Evolutionary conservation across 2,113 vertebrate genomes (phyloP), one percentile per base, ranked within the genome.

Genomic region (Sakesphorus luctuosus): DNA sequence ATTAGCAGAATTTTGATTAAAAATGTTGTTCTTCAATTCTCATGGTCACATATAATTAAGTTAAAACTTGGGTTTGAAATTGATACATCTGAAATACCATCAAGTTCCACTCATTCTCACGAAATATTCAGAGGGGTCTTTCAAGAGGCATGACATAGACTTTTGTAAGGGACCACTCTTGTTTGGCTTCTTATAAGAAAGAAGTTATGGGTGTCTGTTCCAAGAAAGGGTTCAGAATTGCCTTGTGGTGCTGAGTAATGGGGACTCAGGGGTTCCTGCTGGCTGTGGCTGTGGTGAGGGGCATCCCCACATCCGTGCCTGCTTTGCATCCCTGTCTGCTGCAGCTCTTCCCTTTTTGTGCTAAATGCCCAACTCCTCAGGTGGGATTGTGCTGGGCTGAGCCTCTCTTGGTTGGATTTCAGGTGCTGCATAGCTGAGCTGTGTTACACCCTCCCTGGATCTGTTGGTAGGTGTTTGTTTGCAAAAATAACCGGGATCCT

Each of bases 301-400:
- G 0, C 43, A 4, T 58, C 4, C 2, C 1, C 17, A 2, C 7
- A 10, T 28, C 31, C 8, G 0, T 35, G 56, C 44, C 40, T 4
- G 18, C 61, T 69, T 61, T 18, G 35, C 38, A 19, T 16, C 35
- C 29, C 4, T 7, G 12, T 7, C 36, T 7, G n/a, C 7, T 46
- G 52, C 38, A 26, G 43, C n/a, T 44, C 5, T 83, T 13, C 36
- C 28, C 16, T 59, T 4, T 2, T 7, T 15, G 7, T 5, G 49
- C 44, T 17, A 12, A 28, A 11, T 10, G 13, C 46, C 40, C 44
- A 1, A 44, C 28, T 26, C 8, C 33, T 19, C 18, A 0, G 26
- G 21, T 29, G 75, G 13, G 61, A 5, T 18, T 6, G 3, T 49
- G 36, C 56, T 14, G 21, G 33, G 9, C 78, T 52, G 33, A 31